Conservation (phyloP, 2,797 vertebrate species). For the Clamator glandarius region DNA sequence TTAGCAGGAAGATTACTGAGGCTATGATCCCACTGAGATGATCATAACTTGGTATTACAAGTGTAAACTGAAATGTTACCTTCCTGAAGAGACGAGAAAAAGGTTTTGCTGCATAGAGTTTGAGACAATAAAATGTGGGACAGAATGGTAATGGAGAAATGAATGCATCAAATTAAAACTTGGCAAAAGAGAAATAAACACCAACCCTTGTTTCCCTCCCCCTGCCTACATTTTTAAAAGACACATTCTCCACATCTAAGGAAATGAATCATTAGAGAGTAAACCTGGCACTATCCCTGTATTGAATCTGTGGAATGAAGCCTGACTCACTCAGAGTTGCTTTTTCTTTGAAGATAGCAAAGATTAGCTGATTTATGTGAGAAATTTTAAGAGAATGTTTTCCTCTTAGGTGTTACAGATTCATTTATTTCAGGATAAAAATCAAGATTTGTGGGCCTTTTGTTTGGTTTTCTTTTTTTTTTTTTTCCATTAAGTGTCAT, state of each 20-base stretch:
- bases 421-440: background rate
- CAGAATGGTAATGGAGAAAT: background rate
- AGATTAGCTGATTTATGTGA: constrained; percentile 13
- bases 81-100: background rate
- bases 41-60: background rate
- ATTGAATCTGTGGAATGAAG: background rate
- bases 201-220: rapidly evolving
- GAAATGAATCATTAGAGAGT: constrained; percentile 20
- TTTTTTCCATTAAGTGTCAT: background rate
- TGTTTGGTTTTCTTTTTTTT: background rate
- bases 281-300: constrained; percentile 3
- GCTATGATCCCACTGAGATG: background rate
- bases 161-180: constrained; percentile 17
- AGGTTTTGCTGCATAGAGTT: background rate
- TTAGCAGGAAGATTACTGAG: constrained; percentile 1
- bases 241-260: constrained; percentile 23
- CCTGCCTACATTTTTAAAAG: background rate
- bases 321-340: background rate
- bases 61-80: background rate
- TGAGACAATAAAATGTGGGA: background rate
- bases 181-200: background rate
- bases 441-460: background rate
- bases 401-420: background rate
- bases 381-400: background rate
- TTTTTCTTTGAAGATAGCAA: background rate